These are phyloP conservation scores for Stenichneumon culpator DNA, from an alignment of 2,888 invertebrate species.

Conservation along the genomic window DNA sequence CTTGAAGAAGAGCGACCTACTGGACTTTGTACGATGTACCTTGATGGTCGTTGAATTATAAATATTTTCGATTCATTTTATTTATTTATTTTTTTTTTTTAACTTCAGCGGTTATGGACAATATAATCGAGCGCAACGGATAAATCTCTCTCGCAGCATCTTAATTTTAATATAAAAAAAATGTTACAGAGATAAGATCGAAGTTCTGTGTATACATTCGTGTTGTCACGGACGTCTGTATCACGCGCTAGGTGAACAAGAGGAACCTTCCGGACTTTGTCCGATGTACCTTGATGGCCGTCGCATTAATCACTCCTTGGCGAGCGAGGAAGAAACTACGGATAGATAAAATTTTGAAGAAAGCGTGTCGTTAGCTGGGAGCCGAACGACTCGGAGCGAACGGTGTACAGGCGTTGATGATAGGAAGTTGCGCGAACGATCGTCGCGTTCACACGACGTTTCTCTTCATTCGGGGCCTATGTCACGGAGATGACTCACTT, in stretches of 20 bases:
- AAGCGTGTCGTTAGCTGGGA: slow-evolving; percentile 7
- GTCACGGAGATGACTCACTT: slow-evolving; percentile 76
- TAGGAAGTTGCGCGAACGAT: slow-evolving; percentile 18
- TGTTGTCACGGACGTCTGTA: background rate
- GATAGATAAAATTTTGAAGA: slow-evolving; percentile 4
- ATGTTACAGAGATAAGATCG: background rate
- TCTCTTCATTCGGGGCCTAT: slow-evolving; percentile 54
- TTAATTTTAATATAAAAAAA: slow-evolving; percentile 9
- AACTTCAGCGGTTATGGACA: slow-evolving; percentile 6
- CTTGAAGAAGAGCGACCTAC: no score
- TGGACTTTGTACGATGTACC: no score
- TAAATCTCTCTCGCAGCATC: slow-evolving; percentile 20
- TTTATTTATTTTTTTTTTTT: background rate
- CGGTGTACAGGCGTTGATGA: background rate
- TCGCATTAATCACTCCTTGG: slow-evolving; percentile 27
- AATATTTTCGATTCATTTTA: background rate
- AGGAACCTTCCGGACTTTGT: slow-evolving; percentile 13
- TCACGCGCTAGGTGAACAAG: background rate
- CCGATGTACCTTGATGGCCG: slow-evolving; percentile 33
- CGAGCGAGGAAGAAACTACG: background rate
- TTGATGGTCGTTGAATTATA: no score
- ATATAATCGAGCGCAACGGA: slow-evolving; percentile 3
- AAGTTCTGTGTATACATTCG: slow-evolving; percentile 10
- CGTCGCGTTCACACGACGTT: slow-evolving; percentile 62
- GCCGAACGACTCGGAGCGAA: background rate